These are phyloP conservation scores for Manis javanica DNA, from an alignment of 2,797 vertebrate genomes.

Conservation along the genomic window DNA sequence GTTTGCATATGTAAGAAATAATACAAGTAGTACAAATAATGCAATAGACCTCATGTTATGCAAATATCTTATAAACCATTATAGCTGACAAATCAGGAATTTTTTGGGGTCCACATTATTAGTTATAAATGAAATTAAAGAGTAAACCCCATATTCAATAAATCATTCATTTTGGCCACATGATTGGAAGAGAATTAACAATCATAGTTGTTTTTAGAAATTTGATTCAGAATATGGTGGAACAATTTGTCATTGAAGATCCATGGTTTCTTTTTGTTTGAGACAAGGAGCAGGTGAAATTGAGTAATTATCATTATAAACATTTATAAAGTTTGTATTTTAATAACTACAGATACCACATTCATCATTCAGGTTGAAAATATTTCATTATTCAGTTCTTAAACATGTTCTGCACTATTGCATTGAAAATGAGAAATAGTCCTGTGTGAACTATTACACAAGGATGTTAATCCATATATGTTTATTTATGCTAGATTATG, in stretches of 20 bases:
- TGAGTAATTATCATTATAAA: constrained; percentile 71
- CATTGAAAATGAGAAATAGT: constrained; percentile 50
- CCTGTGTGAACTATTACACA: not conserved
- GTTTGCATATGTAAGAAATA: not conserved
- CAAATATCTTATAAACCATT: not conserved
- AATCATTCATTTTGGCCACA: constrained; percentile 42
- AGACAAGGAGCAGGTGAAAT: constrained; percentile 41
- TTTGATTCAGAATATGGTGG: not conserved
- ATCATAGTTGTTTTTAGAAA: constrained; percentile 64
- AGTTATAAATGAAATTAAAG: constrained; percentile 46
- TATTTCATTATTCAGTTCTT: constrained; percentile 69
- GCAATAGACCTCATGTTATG: not conserved
- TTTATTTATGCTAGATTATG: constrained; percentile 2
- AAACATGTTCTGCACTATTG: not conserved
- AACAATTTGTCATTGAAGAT: constrained; percentile 45
- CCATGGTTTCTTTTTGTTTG: not conserved
- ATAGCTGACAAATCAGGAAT: not conserved
- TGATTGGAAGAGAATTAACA: constrained; percentile 45
- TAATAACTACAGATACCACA: constrained; percentile 68
- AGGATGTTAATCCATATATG: not conserved
- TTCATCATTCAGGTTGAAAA: constrained; percentile 60
- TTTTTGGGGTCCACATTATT: not conserved
- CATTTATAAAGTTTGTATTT: constrained; percentile 74
- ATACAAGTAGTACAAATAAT: too few species aligned
- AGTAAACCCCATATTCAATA: not conserved